phyloP scores from a whole-genome alignment of 2,888 invertebrate species.

The Melitaea athalia region DNA sequence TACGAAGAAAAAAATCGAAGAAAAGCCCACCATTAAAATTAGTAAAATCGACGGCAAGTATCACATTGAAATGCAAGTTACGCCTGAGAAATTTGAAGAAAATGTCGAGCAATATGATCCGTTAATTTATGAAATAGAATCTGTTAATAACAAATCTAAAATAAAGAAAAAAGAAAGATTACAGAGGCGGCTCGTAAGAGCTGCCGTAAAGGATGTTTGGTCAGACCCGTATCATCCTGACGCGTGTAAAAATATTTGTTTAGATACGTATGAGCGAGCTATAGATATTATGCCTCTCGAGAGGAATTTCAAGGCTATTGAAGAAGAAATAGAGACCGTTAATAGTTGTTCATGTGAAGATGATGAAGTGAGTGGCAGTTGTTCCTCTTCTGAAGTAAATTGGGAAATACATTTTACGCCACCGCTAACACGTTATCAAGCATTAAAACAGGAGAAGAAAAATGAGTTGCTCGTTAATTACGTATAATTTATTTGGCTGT shows the following conservation, averaged over 20 bases:
- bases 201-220: slow-evolving; percentile 53
- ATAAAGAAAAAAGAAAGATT: slow-evolving; percentile 50
- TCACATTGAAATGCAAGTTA: slow-evolving; percentile 61
- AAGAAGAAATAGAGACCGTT: slow-evolving; percentile 38
- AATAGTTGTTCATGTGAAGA: slow-evolving; percentile 53
- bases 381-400: slow-evolving; percentile 63
- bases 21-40: slow-evolving; percentile 63
- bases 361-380: slow-evolving; percentile 53
- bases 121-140: slow-evolving; percentile 60
- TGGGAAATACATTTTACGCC: slow-evolving; percentile 74
- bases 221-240: slow-evolving; percentile 58
- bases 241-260: slow-evolving; percentile 58
- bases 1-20: slow-evolving; percentile 52
- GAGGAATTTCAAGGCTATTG: slow-evolving; percentile 41
- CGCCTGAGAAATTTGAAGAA: slow-evolving; percentile 43
- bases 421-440: slow-evolving; percentile 43
- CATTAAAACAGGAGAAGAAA: slow-evolving; percentile 3
- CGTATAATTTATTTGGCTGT: not conserved
- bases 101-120: slow-evolving; percentile 51
- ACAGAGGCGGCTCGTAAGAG: slow-evolving; percentile 48
- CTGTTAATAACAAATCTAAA: slow-evolving; percentile 54
- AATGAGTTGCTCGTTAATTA: not conserved
- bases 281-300: slow-evolving; percentile 49
- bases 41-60: slow-evolving; percentile 65
- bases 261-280: slow-evolving; percentile 58